Evolutionary conservation across 2,888 invertebrate species (phyloP).

Genomic region (Callimorpha dominula): DNA sequence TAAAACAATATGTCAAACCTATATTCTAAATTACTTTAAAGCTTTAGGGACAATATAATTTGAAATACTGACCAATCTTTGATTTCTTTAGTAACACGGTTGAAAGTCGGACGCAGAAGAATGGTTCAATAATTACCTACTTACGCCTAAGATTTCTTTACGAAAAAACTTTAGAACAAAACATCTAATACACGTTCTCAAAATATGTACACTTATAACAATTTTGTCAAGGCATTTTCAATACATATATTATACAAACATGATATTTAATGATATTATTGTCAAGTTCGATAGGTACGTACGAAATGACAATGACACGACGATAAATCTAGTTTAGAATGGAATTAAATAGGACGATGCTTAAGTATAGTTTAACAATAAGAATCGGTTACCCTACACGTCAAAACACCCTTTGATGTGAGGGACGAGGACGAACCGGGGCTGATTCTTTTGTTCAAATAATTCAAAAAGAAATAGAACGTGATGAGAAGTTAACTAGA

Average conservation of each 20-base stretch:
- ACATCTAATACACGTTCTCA: slow-evolving; percentile 4
- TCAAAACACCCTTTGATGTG: too few species aligned
- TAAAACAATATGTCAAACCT: background rate
- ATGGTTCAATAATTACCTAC: too few species aligned
- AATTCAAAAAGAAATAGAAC: background rate
- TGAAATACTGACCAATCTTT: slow-evolving; percentile 43
- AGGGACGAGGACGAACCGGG: too few species aligned
- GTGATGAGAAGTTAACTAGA: slow-evolving; percentile 67
- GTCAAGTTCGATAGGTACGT: background rate
- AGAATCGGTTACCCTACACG: too few species aligned
- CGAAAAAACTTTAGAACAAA: background rate
- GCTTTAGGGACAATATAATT: slow-evolving; percentile 39
- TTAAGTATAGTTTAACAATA: slow-evolving; percentile 20
- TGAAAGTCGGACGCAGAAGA: background rate
- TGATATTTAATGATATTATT: background rate
- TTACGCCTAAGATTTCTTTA: too few species aligned
- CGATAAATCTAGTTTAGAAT: slow-evolving; percentile 6
- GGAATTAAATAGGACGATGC: slow-evolving; percentile 38
- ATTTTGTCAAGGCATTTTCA: slow-evolving; percentile 10
- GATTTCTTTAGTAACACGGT: background rate
- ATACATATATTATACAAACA: slow-evolving; percentile 7
- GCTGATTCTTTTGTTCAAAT: background rate
- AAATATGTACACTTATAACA: background rate
- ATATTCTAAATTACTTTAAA: slow-evolving; percentile 22
- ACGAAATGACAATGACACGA: background rate